A percentile compares a stretch with the other conserved stretches of the same genome.
Conservation (phyloP, 2,888 invertebrate species). For the Oscheius myriophilus region DNA sequence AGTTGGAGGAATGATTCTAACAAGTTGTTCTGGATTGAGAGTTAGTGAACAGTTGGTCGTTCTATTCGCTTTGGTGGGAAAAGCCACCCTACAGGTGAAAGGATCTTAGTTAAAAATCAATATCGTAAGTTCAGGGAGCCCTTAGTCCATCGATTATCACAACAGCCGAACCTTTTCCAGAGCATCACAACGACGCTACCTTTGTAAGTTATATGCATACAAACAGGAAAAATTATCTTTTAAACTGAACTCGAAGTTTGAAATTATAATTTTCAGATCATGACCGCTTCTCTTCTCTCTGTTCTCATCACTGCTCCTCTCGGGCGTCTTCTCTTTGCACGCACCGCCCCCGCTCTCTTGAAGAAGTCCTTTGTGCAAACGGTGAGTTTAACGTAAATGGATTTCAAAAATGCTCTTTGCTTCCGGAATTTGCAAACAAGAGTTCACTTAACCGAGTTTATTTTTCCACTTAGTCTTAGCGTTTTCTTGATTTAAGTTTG, state of each 20-base stretch:
- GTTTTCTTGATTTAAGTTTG: too few species aligned
- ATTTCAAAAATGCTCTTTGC: too few species aligned
- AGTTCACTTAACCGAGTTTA: too few species aligned
- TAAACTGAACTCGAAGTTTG: too few species aligned
- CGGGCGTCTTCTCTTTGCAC: constrained; percentile 34
- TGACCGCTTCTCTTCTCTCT: constrained; percentile 27
- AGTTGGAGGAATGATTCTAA: constrained; percentile 34
- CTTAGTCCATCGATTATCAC: constrained; percentile 38
- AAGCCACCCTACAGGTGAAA: constrained; percentile 42
- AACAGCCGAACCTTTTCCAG: constrained; percentile 34
- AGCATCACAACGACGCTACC: constrained; percentile 32
- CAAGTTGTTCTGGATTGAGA: constrained; percentile 34
- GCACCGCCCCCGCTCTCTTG: constrained; percentile 6
- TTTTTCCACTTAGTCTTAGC: too few species aligned
- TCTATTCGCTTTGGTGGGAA: constrained; percentile 38
- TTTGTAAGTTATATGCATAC: constrained; percentile 36
- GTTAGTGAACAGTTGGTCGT: constrained; percentile 41
- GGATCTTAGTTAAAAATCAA: background rate
- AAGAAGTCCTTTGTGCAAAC: constrained; percentile 6
- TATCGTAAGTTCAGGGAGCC: constrained; percentile 32
- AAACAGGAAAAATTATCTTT: too few species aligned
- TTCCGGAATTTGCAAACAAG: too few species aligned
- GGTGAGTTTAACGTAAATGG: constrained; percentile 1
- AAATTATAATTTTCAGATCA: too few species aligned
- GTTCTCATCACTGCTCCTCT: constrained; percentile 47